Evolutionary conservation across 2,113 vertebrate species (phyloP), one percentile per base, ranked within the genome.

Genomic region (Lutjanus erythropterus): DNA sequence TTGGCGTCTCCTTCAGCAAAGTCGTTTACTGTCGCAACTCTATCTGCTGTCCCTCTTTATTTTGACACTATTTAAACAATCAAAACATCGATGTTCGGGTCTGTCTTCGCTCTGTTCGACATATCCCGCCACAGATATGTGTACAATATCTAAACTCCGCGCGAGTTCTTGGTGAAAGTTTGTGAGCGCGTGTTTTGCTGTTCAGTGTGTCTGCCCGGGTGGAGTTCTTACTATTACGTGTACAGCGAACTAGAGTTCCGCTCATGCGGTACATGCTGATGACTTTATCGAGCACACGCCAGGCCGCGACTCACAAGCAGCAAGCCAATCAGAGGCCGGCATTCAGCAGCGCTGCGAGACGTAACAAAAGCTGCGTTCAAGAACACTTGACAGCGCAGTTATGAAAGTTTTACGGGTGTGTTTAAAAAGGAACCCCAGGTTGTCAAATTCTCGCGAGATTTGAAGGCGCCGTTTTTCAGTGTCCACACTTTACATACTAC

Each of bases 41-140:
- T 10, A 12, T 5, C 18, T 27, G 8, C 11, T 62, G 0, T 8
- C 2, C 0, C 4, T 0, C 14, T 69, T 46, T 69, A 55, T 31
- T 44, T 15, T 14, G 11, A 35, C 33, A 9, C 21, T 9, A 3
- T 50, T 27, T 35, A 19, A 56, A 79, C 37, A 1, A 10, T n/a
- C 1, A 56, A 8, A 75, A 47, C 6, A 29, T 6, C 23, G 16
- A 39, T 19, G n/a, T n/a, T 25, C 9, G 11, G 14, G 3, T 19
- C 9, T 8, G 0, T 6, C 52, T 15, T 10, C n/a, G 0, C 50
- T 35, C 12, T 23, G 19, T 16, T 2, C 27, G 14, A 1, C 44
- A 15, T 86, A 84, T 94, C 88, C 93, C 93, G 91, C 93, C 93
- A 82, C 61, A 44, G n/a, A 23, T 19, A 3, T 19, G 44, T 78